Percentiles rank a stretch among this genome's conserved stretches.
phyloP scores from a whole-genome alignment of 2,888 invertebrate genomes.

The Idaea dimidiata region DNA sequence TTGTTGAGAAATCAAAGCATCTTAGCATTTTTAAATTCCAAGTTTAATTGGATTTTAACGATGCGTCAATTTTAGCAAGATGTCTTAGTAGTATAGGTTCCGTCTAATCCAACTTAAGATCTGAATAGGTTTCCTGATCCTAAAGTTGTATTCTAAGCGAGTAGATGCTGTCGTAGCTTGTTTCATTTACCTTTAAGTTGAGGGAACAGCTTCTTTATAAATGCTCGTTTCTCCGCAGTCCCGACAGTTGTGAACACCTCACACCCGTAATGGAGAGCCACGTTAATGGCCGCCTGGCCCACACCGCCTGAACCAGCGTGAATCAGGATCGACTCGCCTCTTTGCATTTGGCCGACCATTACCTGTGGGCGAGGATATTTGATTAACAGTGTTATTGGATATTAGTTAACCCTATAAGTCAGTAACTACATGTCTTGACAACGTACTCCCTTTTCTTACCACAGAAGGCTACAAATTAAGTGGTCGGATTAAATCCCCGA shows the following conservation, averaged over 20 bases:
- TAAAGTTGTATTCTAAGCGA: not conserved
- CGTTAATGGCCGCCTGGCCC: slow-evolving; percentile 97
- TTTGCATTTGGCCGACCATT: slow-evolving; percentile 86
- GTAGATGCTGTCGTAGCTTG: not conserved
- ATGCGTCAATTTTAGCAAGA: too few species aligned
- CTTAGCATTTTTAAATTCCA: too few species aligned
- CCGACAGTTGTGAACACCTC: slow-evolving; percentile 97
- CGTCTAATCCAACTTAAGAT: too few species aligned
- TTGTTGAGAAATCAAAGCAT: too few species aligned
- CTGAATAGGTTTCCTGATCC: not conserved
- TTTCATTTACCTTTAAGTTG: slow-evolving; percentile 74
- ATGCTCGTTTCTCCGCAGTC: slow-evolving; percentile 92
- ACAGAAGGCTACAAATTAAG: too few species aligned
- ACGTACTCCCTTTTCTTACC: too few species aligned
- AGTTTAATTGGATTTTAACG: too few species aligned
- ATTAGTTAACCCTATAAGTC: not conserved
- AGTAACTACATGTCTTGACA: too few species aligned
- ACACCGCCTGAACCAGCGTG: slow-evolving; percentile 98
- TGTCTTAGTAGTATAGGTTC: too few species aligned
- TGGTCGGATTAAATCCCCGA: too few species aligned
- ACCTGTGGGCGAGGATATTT: slow-evolving; percentile 38
- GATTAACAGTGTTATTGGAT: not conserved
- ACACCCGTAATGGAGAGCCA: slow-evolving; percentile 93
- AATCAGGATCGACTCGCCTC: slow-evolving; percentile 92
- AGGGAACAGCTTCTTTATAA: slow-evolving; percentile 94